Conservation (phyloP, 2,888 invertebrate species). For the Ypsolopha scabrella region DNA sequence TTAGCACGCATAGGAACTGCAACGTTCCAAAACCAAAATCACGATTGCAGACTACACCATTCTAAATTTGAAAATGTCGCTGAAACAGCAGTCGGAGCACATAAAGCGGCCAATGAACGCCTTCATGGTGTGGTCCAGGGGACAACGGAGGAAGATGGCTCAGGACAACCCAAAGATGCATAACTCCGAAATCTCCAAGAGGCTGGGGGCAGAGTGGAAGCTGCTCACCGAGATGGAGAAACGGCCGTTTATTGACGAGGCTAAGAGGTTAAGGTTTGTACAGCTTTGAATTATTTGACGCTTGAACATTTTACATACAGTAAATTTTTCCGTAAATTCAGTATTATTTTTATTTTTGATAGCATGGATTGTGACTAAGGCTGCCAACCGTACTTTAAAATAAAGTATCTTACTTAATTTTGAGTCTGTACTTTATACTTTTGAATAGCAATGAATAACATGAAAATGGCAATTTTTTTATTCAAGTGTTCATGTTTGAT, state of each 20-base stretch:
- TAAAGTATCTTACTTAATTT: too few species aligned
- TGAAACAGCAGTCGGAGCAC: constrained; percentile 73
- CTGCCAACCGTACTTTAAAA: too few species aligned
- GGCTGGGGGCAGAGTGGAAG: constrained; percentile 91
- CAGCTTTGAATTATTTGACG: too few species aligned
- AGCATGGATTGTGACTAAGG: too few species aligned
- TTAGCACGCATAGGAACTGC: neutral
- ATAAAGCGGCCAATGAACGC: constrained; percentile 97
- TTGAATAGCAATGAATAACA: too few species aligned
- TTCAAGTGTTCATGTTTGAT: too few species aligned
- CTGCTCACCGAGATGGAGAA: constrained; percentile 87
- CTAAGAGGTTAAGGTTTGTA: constrained; percentile 86
- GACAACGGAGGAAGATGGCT: constrained; percentile 91
- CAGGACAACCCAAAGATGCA: constrained; percentile 96
- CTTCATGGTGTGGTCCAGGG: constrained; percentile 94
- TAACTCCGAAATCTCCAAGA: constrained; percentile 90
- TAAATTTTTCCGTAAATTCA: too few species aligned
- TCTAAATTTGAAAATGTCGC: constrained; percentile 35
- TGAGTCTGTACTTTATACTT: too few species aligned
- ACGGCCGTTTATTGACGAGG: constrained; percentile 91
- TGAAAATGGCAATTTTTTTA: too few species aligned
- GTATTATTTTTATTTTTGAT: too few species aligned
- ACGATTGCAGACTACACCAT: neutral
- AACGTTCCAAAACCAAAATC: neutral
- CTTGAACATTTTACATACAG: too few species aligned